A percentile compares a stretch with the other conserved stretches of the same genome.
phyloP scores from a whole-genome alignment of 2,888 invertebrate species.

The Mantis religiosa region DNA sequence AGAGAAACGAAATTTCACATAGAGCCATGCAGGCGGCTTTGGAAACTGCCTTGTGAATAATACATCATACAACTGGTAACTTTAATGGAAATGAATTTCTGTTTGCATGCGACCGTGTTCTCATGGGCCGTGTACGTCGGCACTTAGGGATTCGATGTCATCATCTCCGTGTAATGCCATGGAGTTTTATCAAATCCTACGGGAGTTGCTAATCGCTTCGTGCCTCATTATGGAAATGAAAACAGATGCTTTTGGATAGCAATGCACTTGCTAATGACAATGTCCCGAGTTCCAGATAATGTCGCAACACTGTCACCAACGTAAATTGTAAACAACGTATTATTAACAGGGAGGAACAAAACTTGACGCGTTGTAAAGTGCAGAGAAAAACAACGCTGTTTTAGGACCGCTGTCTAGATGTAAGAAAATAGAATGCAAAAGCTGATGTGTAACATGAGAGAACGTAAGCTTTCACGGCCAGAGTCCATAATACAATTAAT shows the following conservation, averaged over 20 bases:
- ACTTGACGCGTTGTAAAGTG: too few relatives aligned
- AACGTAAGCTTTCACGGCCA: too few relatives aligned
- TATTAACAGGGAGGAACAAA: too few relatives aligned
- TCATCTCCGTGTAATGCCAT: background rate
- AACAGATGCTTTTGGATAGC: background rate
- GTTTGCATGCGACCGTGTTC: background rate
- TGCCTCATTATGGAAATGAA: background rate
- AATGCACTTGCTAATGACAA: background rate
- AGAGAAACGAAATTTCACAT: background rate
- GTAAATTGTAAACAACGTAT: too few relatives aligned
- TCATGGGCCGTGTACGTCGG: background rate
- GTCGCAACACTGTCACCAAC: background rate
- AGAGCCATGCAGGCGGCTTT: background rate
- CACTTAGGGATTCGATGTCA: background rate
- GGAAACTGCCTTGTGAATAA: background rate
- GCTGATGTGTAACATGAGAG: too few relatives aligned
- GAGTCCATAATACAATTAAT: too few relatives aligned
- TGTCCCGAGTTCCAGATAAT: background rate
- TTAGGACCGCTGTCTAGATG: too few relatives aligned
- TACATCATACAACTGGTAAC: background rate
- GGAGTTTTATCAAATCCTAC: background rate
- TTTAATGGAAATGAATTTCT: background rate
- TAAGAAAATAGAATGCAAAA: too few relatives aligned
- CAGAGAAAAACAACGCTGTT: too few relatives aligned
- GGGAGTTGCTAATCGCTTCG: background rate